Evolutionary conservation across 2,113 vertebrate genomes (phyloP), one percentile per base, ranked within the genome.

Genomic region (Hippocampus mohnikei): DNA sequence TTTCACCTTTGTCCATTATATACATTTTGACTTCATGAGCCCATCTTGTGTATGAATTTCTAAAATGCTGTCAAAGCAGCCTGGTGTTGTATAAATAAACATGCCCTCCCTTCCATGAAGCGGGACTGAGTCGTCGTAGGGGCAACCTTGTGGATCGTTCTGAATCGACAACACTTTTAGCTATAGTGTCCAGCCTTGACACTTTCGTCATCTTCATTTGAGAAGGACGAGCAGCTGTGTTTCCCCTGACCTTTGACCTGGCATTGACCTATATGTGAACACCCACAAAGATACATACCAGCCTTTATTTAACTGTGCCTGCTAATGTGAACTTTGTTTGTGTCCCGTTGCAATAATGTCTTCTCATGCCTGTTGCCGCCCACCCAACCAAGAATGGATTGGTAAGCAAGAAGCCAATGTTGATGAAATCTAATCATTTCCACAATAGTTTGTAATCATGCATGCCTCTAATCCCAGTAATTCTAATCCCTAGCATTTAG

Each of bases 401-500:
- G 90, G 91, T 93, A 93, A 93, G 91, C 86, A 80, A 84, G 78
- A 86, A 84, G 78, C 77, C 75, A 50, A 65, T 64, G 72, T 65
- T 81, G 84, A 87, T 89, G 72, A 88, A 81, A 77, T 66, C 37
- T 73, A 72, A 84, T 86, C 66, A 77, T 79, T 69, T 60, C 71
- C 67, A 90, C 87, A 85, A 85, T 85, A 87, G 85, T 83, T 81
- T 78, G 83, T 82, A 92, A 91, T 92, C 85, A 88, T 81, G 88
- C 90, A 91, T 91, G 90, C 80, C 66, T 84, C 86, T 87, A 82
- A 89, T 82, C 79, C 81, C 75, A 72, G 84, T 83, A 79, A 91
- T 88, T 82, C 80, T 81, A 79, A 71, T 74, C 77, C 87, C 88
- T 87, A 84, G 61, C 66, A 85, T 89, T 92, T 95, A 92, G 94